A percentile compares a stretch with the other conserved stretches of the same genome.
Conservation (phyloP, 2,113 vertebrate genomes). For the Synchiropus splendidus region DNA sequence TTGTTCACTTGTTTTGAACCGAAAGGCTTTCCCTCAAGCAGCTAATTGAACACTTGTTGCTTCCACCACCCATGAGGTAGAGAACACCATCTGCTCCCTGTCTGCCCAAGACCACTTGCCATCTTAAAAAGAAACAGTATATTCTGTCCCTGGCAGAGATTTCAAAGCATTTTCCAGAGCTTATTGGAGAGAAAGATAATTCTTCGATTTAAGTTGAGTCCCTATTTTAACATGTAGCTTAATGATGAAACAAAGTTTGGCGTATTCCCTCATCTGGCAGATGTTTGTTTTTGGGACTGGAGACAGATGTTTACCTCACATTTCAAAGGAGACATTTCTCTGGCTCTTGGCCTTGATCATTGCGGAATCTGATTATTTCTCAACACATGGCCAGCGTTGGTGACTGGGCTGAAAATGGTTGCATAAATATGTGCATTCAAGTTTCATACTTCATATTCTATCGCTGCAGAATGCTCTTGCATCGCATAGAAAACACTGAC, state of each 20-base stretch:
- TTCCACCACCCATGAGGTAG: constrained; percentile 20
- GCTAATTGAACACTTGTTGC: constrained; percentile 67
- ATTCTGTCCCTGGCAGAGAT: constrained; percentile 40
- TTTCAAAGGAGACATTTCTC: constrained; percentile 62
- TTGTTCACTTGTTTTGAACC: constrained; percentile 18
- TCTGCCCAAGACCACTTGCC: constrained; percentile 36
- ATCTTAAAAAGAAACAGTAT: constrained; percentile 47
- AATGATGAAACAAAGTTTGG: background rate
- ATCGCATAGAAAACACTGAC: no score
- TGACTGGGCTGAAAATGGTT: constrained; percentile 16
- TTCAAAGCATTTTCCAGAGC: constrained; percentile 36
- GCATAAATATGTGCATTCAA: no score
- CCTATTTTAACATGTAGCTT: background rate
- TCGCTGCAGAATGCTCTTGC: no score
- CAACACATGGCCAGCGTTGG: constrained; percentile 36
- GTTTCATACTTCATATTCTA: no score
- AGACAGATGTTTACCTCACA: constrained; percentile 57
- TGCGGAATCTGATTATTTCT: constrained; percentile 49
- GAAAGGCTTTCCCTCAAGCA: constrained; percentile 29
- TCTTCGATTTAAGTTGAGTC: background rate
- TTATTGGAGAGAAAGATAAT: constrained; percentile 10
- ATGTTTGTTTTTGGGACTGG: constrained; percentile 31
- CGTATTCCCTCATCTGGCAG: constrained; percentile 23
- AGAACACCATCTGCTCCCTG: constrained; percentile 61
- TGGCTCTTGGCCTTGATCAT: constrained; percentile 57